These are phyloP conservation scores for Otolemur garnettii DNA, from an alignment of 2,113 vertebrate genomes.

Conservation along the genomic window DNA sequence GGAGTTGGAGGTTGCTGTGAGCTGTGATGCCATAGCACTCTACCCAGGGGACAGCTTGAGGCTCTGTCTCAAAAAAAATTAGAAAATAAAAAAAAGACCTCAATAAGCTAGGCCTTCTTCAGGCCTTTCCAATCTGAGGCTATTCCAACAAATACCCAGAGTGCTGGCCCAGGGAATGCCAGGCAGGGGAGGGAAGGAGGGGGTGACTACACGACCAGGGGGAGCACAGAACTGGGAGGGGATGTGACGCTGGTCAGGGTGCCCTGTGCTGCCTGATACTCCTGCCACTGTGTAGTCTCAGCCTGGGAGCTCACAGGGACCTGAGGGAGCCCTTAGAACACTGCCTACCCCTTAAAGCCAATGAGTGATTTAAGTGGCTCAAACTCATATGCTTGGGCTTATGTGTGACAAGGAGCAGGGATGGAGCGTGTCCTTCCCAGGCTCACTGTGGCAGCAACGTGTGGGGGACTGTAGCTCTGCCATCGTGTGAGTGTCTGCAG, in stretches of 20 bases:
- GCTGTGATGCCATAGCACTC: no score
- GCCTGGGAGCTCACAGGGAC: not conserved
- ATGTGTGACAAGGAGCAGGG: not conserved
- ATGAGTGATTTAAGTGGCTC: not conserved
- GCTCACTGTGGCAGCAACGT: accelerated
- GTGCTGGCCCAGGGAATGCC: not conserved
- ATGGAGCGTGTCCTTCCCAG: no score
- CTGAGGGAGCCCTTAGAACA: not conserved
- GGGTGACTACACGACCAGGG: no score
- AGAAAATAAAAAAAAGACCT: no score
- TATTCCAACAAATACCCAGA: not conserved
- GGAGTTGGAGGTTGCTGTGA: no score
- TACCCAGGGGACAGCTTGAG: no score
- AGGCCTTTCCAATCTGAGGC: not conserved
- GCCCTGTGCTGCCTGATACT: not conserved
- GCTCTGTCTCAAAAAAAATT: no score
- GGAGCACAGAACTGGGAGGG: no score
- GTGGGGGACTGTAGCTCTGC: not conserved
- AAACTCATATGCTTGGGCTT: not conserved
- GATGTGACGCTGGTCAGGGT: not conserved
- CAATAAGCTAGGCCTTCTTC: not conserved
- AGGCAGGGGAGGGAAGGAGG: not conserved
- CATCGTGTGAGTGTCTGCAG: accelerated
- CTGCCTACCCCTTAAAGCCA: not conserved
- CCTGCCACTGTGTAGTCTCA: not conserved